Conservation (phyloP, 2,797 vertebrate species). For the Hapalemur alaotrensis region DNA sequence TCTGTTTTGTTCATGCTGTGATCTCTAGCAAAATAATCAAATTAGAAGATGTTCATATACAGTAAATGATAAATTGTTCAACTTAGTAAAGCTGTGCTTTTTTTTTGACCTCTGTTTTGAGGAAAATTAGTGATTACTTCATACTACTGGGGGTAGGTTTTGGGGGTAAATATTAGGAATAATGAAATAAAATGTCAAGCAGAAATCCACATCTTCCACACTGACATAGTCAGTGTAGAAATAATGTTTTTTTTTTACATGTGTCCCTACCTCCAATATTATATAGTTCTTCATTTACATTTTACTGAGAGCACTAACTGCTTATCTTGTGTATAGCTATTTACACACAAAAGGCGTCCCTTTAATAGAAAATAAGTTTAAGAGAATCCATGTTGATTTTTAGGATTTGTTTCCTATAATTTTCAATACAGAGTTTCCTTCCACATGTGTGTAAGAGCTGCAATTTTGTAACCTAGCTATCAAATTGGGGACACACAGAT, state of each 20-base stretch:
- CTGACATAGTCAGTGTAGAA: background rate
- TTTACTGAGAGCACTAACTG: background rate
- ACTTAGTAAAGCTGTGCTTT: background rate
- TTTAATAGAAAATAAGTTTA: background rate
- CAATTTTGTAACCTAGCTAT: background rate
- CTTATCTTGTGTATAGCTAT: background rate
- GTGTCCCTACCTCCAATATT: background rate
- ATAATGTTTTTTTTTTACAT: background rate
- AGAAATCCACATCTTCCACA: rapidly evolving
- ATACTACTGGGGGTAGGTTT: rapidly evolving
- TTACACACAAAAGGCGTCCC: background rate
- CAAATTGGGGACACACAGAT: background rate
- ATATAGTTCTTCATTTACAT: background rate
- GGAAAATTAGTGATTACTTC: background rate
- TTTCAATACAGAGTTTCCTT: background rate
- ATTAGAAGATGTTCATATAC: background rate
- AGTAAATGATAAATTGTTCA: background rate
- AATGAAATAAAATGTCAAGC: background rate
- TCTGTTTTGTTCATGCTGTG: background rate
- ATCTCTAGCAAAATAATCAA: conserved; percentile 18
- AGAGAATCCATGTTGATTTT: background rate
- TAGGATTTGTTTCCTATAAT: background rate
- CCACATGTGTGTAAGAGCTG: background rate
- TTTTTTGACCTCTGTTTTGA: background rate
- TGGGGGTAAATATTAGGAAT: background rate